Base-by-base conservation (phyloP, 2,888 invertebrate species). In the Lasioglossum vierecki region DNA sequence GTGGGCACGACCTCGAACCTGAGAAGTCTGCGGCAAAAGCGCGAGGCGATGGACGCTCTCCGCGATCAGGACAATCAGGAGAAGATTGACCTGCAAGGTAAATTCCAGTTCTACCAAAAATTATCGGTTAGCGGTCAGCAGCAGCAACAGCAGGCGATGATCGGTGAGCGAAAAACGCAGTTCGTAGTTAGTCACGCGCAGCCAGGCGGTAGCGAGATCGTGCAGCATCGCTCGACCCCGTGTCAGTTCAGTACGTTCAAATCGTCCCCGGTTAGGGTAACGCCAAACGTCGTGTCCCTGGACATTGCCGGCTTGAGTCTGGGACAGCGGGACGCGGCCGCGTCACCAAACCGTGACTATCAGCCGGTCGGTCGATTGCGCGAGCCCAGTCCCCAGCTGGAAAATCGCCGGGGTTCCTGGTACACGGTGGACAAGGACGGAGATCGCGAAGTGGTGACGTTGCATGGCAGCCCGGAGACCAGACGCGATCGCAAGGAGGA, bases 91-190 rank as follows among this genome's bases (percentile, higher is more conserved):
- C 79, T 83, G 76, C 87, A 86, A 94, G 94, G 94, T 94, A 94
- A 94, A 94, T 93, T 92, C 92, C 91, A 93, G 93, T 93, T 93
- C 91, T 93, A 94, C 93, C 93, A 92, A 93, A 91, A 94, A 92
- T 94, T 93, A 92, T 92, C 90, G 90, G 95, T 95, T 95, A 95
- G 93, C 92, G 70, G 41, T n/a, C 13, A 41, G 22, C 41, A 41
- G 2, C 93, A 92, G 85, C 92, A 91, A 89, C 89, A 72, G 30
- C 46, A 86, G 83, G 79, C 88, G 86, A 85, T 90, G 86, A 85
- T 90, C 86, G 94, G 93, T 91, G 95, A 96, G 95, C 96, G 96
- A 95, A 96, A 96, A 85, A 75, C 82, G 72, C 90, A 86, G 74
- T 77, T 88, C 79, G 82, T 84, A 73, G 77, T 84, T 84, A 89